phyloP scores from a whole-genome alignment of 2,888 invertebrate genomes.

The Xylota sylvarum region DNA sequence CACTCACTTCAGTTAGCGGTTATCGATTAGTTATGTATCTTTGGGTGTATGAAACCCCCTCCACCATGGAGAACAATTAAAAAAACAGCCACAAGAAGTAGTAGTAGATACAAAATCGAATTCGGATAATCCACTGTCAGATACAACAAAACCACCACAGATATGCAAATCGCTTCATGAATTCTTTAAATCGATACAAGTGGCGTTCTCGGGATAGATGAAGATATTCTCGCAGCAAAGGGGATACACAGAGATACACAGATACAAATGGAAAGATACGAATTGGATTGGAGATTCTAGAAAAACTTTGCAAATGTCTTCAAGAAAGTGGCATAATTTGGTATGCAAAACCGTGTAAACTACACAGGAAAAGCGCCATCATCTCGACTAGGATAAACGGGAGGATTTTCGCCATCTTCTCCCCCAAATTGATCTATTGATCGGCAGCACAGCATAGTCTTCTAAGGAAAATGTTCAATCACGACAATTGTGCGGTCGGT shows the following conservation, averaged over 20 bases:
- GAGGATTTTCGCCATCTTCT: conserved; percentile 55
- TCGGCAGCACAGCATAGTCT: conserved; percentile 54
- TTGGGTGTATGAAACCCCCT: conserved; percentile 43
- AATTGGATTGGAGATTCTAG: conserved; percentile 39
- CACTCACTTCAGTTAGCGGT: conserved; percentile 50
- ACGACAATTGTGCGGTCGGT: conserved; percentile 76
- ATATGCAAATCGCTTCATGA: conserved; percentile 74
- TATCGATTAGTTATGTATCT: conserved; percentile 65
- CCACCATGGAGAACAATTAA: conserved; percentile 59
- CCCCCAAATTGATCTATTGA: conserved; percentile 74
- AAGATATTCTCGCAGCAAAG: conserved; percentile 65
- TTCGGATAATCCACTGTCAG: conserved; percentile 75
- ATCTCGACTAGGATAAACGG: conserved; percentile 46
- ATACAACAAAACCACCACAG: conserved; percentile 47
- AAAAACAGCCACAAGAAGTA: conserved; percentile 45
- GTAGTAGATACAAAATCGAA: conserved; percentile 70
- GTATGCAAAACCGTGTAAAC: conserved; percentile 75
- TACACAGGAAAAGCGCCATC: conserved; percentile 56
- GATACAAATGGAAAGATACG: conserved; percentile 52
- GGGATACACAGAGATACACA: too few relatives aligned
- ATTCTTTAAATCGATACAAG: conserved; percentile 66
- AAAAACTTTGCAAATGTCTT: conserved; percentile 52
- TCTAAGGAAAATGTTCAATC: conserved; percentile 75
- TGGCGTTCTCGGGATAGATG: conserved; percentile 64
- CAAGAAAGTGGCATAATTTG: conserved; percentile 74